These are phyloP conservation scores for Girardinichthys multiradiatus DNA, from an alignment of 2,113 vertebrate species.

Conservation along the genomic window DNA sequence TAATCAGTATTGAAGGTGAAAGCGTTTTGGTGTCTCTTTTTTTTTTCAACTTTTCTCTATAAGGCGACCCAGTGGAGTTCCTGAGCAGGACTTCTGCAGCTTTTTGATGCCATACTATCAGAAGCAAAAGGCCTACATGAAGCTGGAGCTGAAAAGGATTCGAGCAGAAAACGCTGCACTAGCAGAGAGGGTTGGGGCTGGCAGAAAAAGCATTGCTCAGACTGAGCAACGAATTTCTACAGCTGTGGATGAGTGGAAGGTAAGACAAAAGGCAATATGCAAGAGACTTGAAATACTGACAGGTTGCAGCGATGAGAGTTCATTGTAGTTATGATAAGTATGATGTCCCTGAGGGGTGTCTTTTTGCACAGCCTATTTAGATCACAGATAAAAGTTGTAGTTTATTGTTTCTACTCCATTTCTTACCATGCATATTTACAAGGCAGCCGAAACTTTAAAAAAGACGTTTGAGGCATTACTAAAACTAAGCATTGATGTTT, in stretches of 20 bases:
- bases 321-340: background rate
- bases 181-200: constrained; percentile 69
- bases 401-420: background rate
- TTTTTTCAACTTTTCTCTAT: background rate
- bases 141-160: constrained; percentile 74
- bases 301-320: background rate
- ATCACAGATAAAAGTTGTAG: background rate
- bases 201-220: constrained; percentile 69
- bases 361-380: background rate
- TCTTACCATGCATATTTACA: too few relatives aligned
- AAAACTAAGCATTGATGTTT: background rate
- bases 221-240: constrained; percentile 70
- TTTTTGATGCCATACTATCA: constrained; percentile 77
- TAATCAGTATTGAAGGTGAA: background rate
- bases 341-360: background rate
- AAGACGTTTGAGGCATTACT: background rate
- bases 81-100: constrained; percentile 80
- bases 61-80: constrained; percentile 80
- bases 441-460: background rate
- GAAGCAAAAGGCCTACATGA: constrained; percentile 77
- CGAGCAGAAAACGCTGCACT: constrained; percentile 74
- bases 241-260: constrained; percentile 79
- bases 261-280: constrained; percentile 36
- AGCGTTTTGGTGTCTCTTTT: background rate
- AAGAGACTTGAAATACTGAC: background rate